Evolutionary conservation across 2,797 vertebrate species (phyloP).

Genomic region (Lagodon rhomboides): DNA sequence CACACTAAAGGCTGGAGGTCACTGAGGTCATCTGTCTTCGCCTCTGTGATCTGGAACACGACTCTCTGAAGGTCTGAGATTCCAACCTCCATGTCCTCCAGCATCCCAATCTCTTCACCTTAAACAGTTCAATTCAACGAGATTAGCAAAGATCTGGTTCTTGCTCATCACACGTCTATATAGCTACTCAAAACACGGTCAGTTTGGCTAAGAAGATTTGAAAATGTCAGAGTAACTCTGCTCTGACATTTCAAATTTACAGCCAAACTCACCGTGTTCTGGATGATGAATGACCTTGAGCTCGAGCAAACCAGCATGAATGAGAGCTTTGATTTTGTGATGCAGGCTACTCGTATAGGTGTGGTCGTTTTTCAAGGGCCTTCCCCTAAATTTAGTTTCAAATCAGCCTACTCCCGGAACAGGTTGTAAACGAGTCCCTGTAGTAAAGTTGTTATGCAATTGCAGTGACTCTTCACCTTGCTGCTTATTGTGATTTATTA

Average conservation of each 20-base stretch:
- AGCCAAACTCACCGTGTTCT: too few relatives aligned
- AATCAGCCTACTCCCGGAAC: background rate
- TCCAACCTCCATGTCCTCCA: conserved; percentile 97
- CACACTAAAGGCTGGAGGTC: conserved; percentile 93
- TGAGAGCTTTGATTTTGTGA: background rate
- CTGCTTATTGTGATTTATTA: conserved; percentile 7
- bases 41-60: conserved; percentile 94
- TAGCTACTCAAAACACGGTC: background rate
- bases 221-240: background rate
- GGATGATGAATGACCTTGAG: background rate
- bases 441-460: background rate
- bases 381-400: background rate
- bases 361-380: background rate
- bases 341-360: background rate
- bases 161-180: background rate
- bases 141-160: background rate
- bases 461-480: conserved; percentile 11
- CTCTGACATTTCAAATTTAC: too few relatives aligned
- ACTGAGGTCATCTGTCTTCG: conserved; percentile 87
- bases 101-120: conserved; percentile 99
- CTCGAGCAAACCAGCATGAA: background rate
- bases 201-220: background rate
- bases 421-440: background rate
- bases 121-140: conserved; percentile 31
- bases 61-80: conserved; percentile 95